phyloP scores from a whole-genome alignment of 30 jellyfish, hydroid and myxozoan genomes.

The Haliclystus octoradiatus region DNA sequence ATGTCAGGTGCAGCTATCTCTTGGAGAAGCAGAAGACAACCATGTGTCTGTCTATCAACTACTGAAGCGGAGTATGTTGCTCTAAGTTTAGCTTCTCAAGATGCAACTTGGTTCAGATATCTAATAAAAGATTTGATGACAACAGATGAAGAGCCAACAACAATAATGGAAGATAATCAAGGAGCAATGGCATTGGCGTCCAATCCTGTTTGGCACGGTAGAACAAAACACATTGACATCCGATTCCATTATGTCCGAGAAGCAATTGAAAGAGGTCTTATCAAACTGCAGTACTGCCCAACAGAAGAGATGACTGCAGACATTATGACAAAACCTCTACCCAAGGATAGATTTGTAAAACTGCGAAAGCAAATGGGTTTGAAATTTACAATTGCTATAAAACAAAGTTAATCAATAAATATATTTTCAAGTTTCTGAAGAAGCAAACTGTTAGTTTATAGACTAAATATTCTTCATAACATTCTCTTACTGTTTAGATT shows the following conservation, averaged over 20 bases:
- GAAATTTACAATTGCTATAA: too few species aligned
- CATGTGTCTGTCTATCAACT: conserved; percentile 34
- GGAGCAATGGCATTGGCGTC: conserved; percentile 39
- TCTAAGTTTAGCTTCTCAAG: conserved; percentile 34
- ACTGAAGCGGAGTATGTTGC: conserved; percentile 48
- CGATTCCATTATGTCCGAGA: too few species aligned
- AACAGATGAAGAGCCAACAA: conserved; percentile 14
- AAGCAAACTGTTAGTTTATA: too few species aligned
- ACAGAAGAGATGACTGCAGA: conserved; percentile 32
- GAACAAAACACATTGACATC: too few species aligned
- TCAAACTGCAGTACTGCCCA: conserved; percentile 25
- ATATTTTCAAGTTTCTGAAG: too few species aligned
- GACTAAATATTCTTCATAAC: too few species aligned
- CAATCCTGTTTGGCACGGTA: too few species aligned
- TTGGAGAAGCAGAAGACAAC: conserved; percentile 36
- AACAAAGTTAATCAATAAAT: too few species aligned
- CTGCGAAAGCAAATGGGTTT: conserved; percentile 22
- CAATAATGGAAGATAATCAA: conserved; percentile 32
- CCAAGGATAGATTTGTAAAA: conserved; percentile 7
- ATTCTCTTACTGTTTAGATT: too few species aligned
- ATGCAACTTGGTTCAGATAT: conserved; percentile 47
- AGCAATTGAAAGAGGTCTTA: too few species aligned
- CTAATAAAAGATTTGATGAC: too few species aligned
- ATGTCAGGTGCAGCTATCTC: conserved; percentile 38
- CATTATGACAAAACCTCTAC: conserved; percentile 24